Evolutionary conservation across 53 echinoderm and acorn worm species (phyloP), one percentile per base, ranked within the genome.

Genomic region (Holothuria scabra): DNA sequence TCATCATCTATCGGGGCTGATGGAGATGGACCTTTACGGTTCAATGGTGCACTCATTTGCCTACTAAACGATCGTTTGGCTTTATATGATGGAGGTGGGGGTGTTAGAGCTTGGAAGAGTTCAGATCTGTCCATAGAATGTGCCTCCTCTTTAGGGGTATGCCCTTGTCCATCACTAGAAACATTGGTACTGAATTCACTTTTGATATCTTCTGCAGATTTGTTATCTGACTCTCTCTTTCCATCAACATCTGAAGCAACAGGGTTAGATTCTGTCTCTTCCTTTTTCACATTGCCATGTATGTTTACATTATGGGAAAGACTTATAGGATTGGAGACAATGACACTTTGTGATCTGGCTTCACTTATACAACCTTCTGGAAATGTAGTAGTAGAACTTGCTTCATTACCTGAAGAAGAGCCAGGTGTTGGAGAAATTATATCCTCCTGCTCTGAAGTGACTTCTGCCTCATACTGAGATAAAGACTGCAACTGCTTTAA

Each of bases 41-140:
- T 44, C n/a, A 38, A 46, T 44, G 41, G 71, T 25, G 71, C 71
- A 44, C 19, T 13, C 44, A 71, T n/a, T 41, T 37, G 44, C 24
- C 23, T 41, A 19, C 1, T 71, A 11, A 24, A 8, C 21, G 71
- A 44, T 9, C 38, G 5, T 46, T 37, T 37, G 25, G 35, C 4
- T 5, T 49, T 18, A 56, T 32, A 25, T 56, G 76, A 30, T 55
- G 56, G 76, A 31, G 76, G 76, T 56, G 76, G 76, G 8, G 76
- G 76, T 56, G 76, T 76, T 28, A 76, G 29, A 28, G 76, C 76
- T 57, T 76, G 76, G 32, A 76, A 76, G 4, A 76, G 58, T 56
- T 76, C 76, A 56, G 76, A 56, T 8, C 48, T 48, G 11, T 48
- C 48, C 48, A 48, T 13, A 48, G 48, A 12, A 48, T 48, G 48